These are phyloP conservation scores for Megaptera novaeangliae DNA, from an alignment of 2,113 vertebrate species.

Conservation along the genomic window DNA sequence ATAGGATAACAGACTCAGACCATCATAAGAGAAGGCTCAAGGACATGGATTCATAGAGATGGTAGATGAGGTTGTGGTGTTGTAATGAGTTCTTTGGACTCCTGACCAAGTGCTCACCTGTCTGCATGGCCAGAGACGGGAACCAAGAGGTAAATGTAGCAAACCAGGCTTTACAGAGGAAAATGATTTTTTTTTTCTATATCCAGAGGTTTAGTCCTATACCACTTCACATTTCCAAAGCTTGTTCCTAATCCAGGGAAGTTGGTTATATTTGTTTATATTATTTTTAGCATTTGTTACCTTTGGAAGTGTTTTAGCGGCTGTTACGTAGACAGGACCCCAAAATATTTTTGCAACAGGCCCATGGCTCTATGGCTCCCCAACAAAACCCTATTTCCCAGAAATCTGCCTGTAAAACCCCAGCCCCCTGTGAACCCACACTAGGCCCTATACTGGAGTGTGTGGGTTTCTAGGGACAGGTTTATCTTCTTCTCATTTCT, in stretches of 20 bases:
- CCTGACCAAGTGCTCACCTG: neutral
- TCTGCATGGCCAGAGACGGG: neutral
- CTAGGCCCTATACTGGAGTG: neutral
- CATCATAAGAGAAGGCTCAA: neutral
- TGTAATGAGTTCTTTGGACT: neutral
- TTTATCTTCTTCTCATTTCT: conserved; percentile 65
- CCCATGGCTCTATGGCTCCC: neutral
- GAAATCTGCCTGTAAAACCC: conserved; percentile 4
- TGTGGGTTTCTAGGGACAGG: conserved; percentile 20
- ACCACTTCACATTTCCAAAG: neutral
- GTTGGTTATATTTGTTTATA: neutral
- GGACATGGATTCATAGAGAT: neutral
- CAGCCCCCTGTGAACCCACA: neutral
- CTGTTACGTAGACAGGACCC: neutral
- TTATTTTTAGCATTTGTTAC: neutral
- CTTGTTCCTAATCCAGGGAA: neutral
- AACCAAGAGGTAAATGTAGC: neutral
- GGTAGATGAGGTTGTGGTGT: neutral
- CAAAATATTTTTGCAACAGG: neutral
- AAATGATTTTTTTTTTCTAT: neutral
- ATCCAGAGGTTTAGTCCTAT: neutral
- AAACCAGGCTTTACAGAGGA: neutral
- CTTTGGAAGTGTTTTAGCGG: neutral
- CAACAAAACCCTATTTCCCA: neutral
- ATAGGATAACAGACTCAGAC: neutral